Evolutionary conservation across 2,797 vertebrate genomes (phyloP), one percentile per base, ranked within the genome.

Genomic region (Lindbergichthys nudifrons): DNA sequence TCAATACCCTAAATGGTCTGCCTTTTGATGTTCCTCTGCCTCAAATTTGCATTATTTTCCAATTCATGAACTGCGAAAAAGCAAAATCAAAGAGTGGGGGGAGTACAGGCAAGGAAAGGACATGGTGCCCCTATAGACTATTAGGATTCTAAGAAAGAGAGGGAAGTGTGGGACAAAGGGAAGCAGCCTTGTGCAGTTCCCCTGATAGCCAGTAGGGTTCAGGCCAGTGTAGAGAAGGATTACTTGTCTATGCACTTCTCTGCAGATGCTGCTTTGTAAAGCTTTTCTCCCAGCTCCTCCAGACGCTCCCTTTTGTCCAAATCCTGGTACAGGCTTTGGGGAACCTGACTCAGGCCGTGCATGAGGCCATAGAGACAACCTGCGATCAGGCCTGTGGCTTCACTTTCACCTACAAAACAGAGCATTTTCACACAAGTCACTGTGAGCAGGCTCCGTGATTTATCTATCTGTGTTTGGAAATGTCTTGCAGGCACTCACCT

Each of bases 181-280:
- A 67, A 81, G 76, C 67, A 84, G 65, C 69, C 67, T 70, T 68
- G 70, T 90, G 89, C 83, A 86, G 81, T 86, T 90, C 87, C 59
- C 51, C 72, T 86, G 71, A 70, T 21, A 89, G 78, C 66, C 81
- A 87, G 85, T 32, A 80, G 79, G 77, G 70, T 75, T 85, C 85
- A 84, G 83, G 71, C 74, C 85, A 85, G 70, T 80, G 85, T 76
- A 74, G 87, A 77, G 73, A 65, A 57, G 87, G 82, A 92, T 98
- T 98, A 98, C 96, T 98, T 98, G 93, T 98, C 97, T 92, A 93
- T 90, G 73, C 96, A 96, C 95, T 97, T 98, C 93, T 99, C 97
- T 91, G 93, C 88, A 32, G 91, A 87, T 67, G 98, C 95, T 32
- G 95, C 95, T 79, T 93, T 95, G 92, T 96, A 92, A 58, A 99